Evolutionary conservation across 2,797 vertebrate genomes (phyloP).

Genomic region (Chiroxiphia lanceolata): DNA sequence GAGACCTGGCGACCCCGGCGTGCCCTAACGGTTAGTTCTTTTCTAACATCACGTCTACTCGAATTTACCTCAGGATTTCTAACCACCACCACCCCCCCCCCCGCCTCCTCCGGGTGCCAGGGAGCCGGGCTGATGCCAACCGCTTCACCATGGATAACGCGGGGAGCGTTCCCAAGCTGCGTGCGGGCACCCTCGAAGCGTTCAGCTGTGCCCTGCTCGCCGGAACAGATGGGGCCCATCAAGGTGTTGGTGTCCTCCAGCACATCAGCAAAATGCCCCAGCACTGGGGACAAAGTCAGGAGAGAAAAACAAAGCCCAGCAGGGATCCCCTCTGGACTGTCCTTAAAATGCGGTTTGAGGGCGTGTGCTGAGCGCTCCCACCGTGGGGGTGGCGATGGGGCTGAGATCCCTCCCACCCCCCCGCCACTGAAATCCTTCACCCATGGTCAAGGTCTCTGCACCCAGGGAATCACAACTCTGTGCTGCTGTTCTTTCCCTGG

Average conservation of each 20-base stretch:
- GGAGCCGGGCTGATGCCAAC: constrained; percentile 48
- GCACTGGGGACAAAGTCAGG: constrained; percentile 10
- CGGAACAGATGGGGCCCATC: constrained; percentile 64
- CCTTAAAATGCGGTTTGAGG: not conserved
- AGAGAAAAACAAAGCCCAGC: not conserved
- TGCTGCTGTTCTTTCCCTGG: not conserved
- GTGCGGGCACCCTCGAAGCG: not conserved
- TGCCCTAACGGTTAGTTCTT: constrained; percentile 57
- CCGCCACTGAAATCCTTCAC: not conserved
- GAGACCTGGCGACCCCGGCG: constrained; percentile 65
- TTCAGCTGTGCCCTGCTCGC: constrained; percentile 26
- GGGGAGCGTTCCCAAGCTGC: constrained; percentile 42
- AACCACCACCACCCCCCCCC: too few relatives aligned
- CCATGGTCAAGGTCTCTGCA: not conserved
- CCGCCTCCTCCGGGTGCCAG: not conserved
- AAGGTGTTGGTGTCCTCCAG: constrained; percentile 52
- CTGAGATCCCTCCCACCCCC: not conserved
- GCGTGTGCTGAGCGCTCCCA: rapidly evolving
- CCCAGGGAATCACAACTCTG: not conserved
- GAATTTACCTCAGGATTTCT: constrained; percentile 69
- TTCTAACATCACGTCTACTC: constrained; percentile 65
- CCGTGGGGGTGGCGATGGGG: not conserved
- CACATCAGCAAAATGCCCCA: constrained; percentile 42
- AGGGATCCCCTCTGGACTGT: rapidly evolving
- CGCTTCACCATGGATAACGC: constrained; percentile 2